Base-by-base conservation (phyloP, 2,797 vertebrate genomes). In the Heteromormyrus szaboi region DNA sequence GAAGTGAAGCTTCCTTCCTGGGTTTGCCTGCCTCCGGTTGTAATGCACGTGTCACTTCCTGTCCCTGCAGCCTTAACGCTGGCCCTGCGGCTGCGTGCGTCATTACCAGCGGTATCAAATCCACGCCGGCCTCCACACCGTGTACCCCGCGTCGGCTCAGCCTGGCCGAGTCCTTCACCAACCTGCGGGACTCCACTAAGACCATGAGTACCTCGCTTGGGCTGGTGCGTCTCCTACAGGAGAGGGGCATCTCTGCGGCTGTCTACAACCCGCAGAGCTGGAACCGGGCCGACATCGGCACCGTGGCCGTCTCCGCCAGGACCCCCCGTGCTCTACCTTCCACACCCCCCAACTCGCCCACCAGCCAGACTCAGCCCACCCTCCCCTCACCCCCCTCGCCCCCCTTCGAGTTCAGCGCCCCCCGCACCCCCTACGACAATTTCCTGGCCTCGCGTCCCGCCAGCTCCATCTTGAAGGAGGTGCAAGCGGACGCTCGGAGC, bases 361-460 rank as follows among this genome's bases (percentile, higher is more conserved):
- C 79, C 88, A 94, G 92, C 83, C 90, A 17, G 12, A 37, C 83
- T 17, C 89, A 88, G 51, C 95, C 96, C 92, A 19, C 96, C 96
- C 4, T 95, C 95, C 2, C 91, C 93, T 4, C 91, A 4, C 65
- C 96, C 0, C 96, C 95, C 53, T 94, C 93, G 0, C 92, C 95
- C 0, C 94, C 96, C 29, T 97, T 98, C 59, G 97, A 97, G 91
- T 98, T 98, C 95, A 97, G 97, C 92, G 97, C 97, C 84, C 95
- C 96, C 0, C 94, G 94, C 86, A 96, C 97, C 0, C 98, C 96
- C 90, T 97, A 97, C 0, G 97, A 99, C 93, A 96, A 96, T 92
- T 99, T 99, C 94, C 95, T 99, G 53, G 98, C 98, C n/a, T 99
- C 99, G 0, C 97, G 98, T 91, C 99, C 99, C 0, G 99, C 99